A percentile compares a stretch with the other conserved stretches of the same genome.
phyloP scores from a whole-genome alignment of 92 coral and sea anemone genomes.

The Phenganax marumi region DNA sequence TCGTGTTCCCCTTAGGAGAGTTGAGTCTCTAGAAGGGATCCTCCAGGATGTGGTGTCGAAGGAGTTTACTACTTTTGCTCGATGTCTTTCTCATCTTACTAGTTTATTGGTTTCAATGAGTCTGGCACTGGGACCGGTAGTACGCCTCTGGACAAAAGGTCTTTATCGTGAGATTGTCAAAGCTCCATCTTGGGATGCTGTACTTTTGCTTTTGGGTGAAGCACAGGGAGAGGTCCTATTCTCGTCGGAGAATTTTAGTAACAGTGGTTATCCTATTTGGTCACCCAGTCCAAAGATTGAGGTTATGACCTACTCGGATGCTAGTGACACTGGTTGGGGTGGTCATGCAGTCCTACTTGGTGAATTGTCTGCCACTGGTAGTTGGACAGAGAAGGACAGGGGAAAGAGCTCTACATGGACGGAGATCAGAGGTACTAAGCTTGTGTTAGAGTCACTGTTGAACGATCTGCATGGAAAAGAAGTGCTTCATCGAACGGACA shows the following conservation, averaged over 20 bases:
- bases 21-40: conserved; percentile 6
- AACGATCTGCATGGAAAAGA: conserved; percentile 33
- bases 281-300: conserved; percentile 55
- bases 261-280: conserved; percentile 58
- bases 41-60: conserved; percentile 31
- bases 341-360: conserved; percentile 52
- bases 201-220: conserved; percentile 39
- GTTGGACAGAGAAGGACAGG: conserved; percentile 53
- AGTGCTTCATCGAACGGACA: conserved; percentile 46
- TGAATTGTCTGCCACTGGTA: conserved; percentile 50
- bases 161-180: conserved; percentile 43
- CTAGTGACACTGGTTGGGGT: no score
- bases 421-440: conserved; percentile 47
- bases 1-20: conserved; percentile 53
- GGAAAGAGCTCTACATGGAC: conserved; percentile 54
- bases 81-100: conserved; percentile 40
- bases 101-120: conserved; percentile 9
- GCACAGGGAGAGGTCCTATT: conserved; percentile 44
- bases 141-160: conserved; percentile 56
- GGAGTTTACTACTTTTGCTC: conserved; percentile 48
- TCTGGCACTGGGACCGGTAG: no score
- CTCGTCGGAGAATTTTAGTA: conserved; percentile 53
- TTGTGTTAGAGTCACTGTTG: no score
- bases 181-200: conserved; percentile 51
- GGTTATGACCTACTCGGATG: conserved; percentile 54